Base-by-base conservation (phyloP, 2,888 invertebrate species). In the Ryuthela nishihirai region DNA sequence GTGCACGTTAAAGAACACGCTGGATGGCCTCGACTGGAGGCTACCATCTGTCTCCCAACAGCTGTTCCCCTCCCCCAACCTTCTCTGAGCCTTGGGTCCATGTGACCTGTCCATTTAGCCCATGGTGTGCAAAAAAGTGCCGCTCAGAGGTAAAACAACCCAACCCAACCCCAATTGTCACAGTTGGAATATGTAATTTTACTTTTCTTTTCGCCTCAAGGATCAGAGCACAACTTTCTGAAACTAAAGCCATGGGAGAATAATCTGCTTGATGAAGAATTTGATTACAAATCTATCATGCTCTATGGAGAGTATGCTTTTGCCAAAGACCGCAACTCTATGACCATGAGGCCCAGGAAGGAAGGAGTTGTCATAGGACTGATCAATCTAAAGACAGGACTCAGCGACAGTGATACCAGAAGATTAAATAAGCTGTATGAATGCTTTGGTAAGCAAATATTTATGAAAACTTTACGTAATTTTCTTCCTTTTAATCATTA, bases 261-360 rank as follows among this genome's bases (percentile, higher is more conserved):
- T 18, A 62, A 72, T 55, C 69, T 71, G 58, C 52, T 72, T 29
- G 70, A 69, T 12, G 71, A 72, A 4, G 66, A 68, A 23, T 77
- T 76, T 64, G 76, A 76, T 58, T 75, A 75, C 67, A 71, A 70
- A 34, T 74, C 74, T 12, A 71, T 76, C n/a, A 76, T 76, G 76
- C 73, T 76, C 69, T 76, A 77, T 60, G 75, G 73, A 46, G 73
- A 75, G 29, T 73, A 72, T 43, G 76, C 77, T 10, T 77, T 77
- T 64, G 74, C 75, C 36, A 76, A 75, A 67, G 73, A 67, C 40
- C 38, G 50, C 4, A 48, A 41, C 12, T 54, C 52, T 2, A 61
- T 65, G 46, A 65, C 65, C 7, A 63, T 67, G 49, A 42, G 26
- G 9, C 56, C 62, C 1, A 50, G 25, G 15, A 39, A 61, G 18